phyloP scores from a whole-genome alignment of 1,140 invertebrate species.

The Caenorhabditis remanei region DNA sequence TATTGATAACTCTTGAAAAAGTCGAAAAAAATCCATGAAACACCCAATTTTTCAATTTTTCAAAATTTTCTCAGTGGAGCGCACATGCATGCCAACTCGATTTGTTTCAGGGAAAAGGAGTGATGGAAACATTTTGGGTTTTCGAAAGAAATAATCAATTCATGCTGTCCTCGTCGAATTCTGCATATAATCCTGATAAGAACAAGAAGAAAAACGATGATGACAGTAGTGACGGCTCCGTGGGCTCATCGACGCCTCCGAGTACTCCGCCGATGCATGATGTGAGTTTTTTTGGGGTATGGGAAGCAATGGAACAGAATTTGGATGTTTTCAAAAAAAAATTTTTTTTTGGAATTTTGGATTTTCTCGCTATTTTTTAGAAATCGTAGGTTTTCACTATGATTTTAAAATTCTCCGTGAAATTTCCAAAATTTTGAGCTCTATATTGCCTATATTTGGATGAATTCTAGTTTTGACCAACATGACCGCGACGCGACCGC shows the following conservation, averaged over 20 bases:
- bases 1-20: no score
- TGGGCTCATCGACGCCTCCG: neutral
- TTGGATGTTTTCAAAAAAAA: no score
- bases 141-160: conserved; percentile 47
- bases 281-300: neutral
- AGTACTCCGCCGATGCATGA: conserved; percentile 45
- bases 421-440: neutral
- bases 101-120: conserved; percentile 64
- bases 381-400: no score
- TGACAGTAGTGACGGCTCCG: neutral
- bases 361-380: no score
- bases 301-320: no score
- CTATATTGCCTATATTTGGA: neutral
- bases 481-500: no score
- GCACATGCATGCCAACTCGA: no score
- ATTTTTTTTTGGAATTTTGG: no score
- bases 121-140: conserved; percentile 63
- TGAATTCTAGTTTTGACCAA: neutral
- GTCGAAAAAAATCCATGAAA: no score
- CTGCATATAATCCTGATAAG: neutral
- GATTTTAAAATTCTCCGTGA: no score
- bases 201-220: neutral
- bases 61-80: no score
- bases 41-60: no score
- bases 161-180: neutral